Conservation (phyloP, 2,888 invertebrate species). For the Cephus rjabovi region DNA sequence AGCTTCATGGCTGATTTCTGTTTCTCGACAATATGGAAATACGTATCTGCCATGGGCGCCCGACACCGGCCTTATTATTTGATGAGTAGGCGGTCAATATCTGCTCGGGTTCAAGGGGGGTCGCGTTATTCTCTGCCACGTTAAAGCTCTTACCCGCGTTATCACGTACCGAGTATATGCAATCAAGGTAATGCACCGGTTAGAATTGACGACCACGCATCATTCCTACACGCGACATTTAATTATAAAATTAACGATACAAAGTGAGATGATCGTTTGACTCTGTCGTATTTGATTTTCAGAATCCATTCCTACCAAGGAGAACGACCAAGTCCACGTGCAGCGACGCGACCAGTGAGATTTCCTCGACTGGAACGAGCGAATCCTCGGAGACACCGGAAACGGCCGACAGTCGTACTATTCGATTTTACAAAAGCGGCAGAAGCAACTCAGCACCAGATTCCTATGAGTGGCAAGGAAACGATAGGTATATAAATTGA, state of each 20-base stretch:
- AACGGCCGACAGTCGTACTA: conserved; percentile 62
- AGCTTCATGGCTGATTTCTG: not conserved
- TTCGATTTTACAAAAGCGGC: conserved; percentile 72
- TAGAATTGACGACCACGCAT: not conserved
- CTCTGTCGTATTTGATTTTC: conserved; percentile 8
- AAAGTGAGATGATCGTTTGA: not conserved
- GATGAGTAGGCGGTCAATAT: conserved; percentile 39
- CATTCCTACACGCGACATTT: not conserved
- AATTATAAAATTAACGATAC: not conserved
- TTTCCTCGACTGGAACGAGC: conserved; percentile 27
- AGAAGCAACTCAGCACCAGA: conserved; percentile 84
- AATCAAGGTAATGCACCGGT: not conserved
- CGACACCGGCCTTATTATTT: conserved; percentile 27
- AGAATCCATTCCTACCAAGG: conserved; percentile 72
- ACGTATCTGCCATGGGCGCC: not conserved
- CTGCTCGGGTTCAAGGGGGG: conserved; percentile 37
- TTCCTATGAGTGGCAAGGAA: conserved; percentile 69
- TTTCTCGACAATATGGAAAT: conserved; percentile 5
- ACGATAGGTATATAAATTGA: conserved; percentile 47
- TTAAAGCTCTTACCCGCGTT: not conserved
- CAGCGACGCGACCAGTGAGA: conserved; percentile 39
- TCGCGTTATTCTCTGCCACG: conserved; percentile 10
- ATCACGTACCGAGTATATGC: not conserved
- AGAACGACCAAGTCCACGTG: conserved; percentile 52
- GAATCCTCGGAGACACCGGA: conserved; percentile 26